Base-by-base conservation (phyloP, 2,888 invertebrate species). In the Carterocephalus palaemon region DNA sequence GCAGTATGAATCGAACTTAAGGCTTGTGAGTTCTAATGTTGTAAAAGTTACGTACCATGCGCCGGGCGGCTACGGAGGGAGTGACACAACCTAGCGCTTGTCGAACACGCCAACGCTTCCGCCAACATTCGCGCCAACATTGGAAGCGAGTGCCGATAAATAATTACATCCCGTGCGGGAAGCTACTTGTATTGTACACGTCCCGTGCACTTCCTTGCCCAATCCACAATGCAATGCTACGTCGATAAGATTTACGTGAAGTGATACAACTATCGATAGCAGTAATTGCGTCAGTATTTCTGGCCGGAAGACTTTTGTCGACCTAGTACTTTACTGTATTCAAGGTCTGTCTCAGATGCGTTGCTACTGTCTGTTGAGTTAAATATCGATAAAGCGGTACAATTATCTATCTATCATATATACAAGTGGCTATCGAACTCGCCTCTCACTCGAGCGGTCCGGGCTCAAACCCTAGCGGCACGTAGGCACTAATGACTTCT, bases 1-100 rank as follows among this genome's bases (percentile, higher is more conserved):
- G n/a, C 24, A 12, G 26, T 41, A 17, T 26, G 41, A 19, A 41
- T 41, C 41, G 33, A 41, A 31, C 33, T 34, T 42, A 7, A 39
- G 22, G 36, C 42, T 16, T 43, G 36, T 9, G 47, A 15, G 19
- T 20, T 46, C 20, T 17, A 16, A 19, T 13, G 45, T 32, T 29
- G 29, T 38, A 54, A 51, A 19, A 50, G 46, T 46, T 41, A 74
- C 74, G 59, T 68, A 76, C 75, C 72, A 70, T 61, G 65, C 65
- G 70, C 69, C 71, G 67, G 64, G 62, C 75, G 73, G 64, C 62
- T 64, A 64, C 75, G 65, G 62, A 52, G 62, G 71, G 67, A 76
- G 77, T 75, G 74, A 72, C 70, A 58, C 65, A 67, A 62, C 62
- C 59, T 60, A 52, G 45, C 31, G 45, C 51, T 55, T 52, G 59